phyloP scores from a whole-genome alignment of 2,888 invertebrate species.

The Eucera pruinosa region DNA sequence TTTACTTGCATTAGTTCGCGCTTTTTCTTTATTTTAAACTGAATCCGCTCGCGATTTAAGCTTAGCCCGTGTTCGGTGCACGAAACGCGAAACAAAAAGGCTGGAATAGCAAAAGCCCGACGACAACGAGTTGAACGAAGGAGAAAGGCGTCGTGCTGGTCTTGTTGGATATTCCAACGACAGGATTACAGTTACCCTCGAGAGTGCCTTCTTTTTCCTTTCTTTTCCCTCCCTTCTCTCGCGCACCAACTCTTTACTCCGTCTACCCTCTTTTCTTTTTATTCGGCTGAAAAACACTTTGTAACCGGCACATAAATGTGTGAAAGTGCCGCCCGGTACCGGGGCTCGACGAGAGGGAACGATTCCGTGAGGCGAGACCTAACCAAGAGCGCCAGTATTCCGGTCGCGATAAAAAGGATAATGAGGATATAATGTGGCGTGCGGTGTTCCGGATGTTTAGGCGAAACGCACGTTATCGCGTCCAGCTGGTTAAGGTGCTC shows the following conservation, averaged over 20 bases:
- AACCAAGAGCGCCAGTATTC: conserved; percentile 24
- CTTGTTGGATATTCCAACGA: conserved; percentile 67
- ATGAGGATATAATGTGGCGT: conserved; percentile 67
- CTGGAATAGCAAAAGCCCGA: conserved; percentile 34
- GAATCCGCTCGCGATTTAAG: conserved; percentile 59
- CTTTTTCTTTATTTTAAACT: conserved; percentile 55
- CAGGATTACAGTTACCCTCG: conserved; percentile 67
- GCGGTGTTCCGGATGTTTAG: conserved; percentile 53
- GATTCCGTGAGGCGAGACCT: conserved; percentile 42
- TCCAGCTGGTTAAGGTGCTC: conserved; percentile 45
- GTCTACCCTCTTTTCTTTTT: conserved; percentile 14
- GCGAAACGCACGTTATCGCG: conserved; percentile 53
- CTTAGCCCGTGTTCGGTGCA: conserved; percentile 24
- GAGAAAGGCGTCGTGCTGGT: conserved; percentile 37
- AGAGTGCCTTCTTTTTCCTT: conserved; percentile 50
- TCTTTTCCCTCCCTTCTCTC: conserved; percentile 3
- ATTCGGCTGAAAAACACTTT: conserved; percentile 70
- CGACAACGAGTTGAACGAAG: conserved; percentile 21
- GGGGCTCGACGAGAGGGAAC: conserved; percentile 38
- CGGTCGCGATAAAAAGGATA: conserved; percentile 64
- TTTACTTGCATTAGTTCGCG: conserved; percentile 54
- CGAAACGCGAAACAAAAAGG: conserved; percentile 52
- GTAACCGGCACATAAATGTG: conserved; percentile 72
- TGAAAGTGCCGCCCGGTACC: conserved; percentile 44
- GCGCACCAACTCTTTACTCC: background rate